phyloP scores from a whole-genome alignment of 1,140 invertebrate species.

The Drosophila bocki region DNA sequence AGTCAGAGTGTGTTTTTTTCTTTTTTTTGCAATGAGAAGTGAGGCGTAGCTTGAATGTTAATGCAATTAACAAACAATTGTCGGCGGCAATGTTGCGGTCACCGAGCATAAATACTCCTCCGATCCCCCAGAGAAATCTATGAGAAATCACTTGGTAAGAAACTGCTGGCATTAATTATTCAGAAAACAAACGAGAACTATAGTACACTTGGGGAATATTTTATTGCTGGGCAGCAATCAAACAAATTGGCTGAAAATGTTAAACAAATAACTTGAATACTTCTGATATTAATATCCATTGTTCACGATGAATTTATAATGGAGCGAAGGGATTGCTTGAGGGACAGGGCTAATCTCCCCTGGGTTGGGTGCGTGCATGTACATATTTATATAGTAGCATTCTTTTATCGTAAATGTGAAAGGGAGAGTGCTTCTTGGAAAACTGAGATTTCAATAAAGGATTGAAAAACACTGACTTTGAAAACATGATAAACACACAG shows the following conservation, averaged over 20 bases:
- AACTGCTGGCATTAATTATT: slow-evolving; percentile 25
- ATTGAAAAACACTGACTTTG: slow-evolving; percentile 4
- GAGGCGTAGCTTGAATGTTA: slow-evolving; percentile 17
- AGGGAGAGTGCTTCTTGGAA: neutral
- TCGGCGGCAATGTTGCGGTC: slow-evolving; percentile 23
- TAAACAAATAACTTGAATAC: slow-evolving; percentile 27
- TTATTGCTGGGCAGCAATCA: slow-evolving; percentile 31
- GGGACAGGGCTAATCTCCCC: slow-evolving; percentile 15
- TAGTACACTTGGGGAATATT: slow-evolving; percentile 7
- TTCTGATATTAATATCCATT: slow-evolving; percentile 11
- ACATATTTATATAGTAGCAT: neutral
- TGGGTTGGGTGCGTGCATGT: neutral
- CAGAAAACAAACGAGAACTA: slow-evolving; percentile 4
- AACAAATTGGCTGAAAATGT: slow-evolving; percentile 49
- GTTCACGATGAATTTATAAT: slow-evolving; percentile 25
- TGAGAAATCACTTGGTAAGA: neutral
- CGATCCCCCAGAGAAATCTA: slow-evolving; percentile 26
- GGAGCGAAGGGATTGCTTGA: slow-evolving; percentile 2
- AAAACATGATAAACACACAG: slow-evolving; percentile 4
- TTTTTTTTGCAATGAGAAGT: slow-evolving; percentile 12
- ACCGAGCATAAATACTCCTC: slow-evolving; percentile 40
- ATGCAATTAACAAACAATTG: slow-evolving; percentile 53
- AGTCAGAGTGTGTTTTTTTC: neutral
- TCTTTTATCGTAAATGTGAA: neutral
- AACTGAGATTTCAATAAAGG: slow-evolving; percentile 4